phyloP scores from a whole-genome alignment of 2,797 vertebrate species.

The Threskiornis aethiopicus region DNA sequence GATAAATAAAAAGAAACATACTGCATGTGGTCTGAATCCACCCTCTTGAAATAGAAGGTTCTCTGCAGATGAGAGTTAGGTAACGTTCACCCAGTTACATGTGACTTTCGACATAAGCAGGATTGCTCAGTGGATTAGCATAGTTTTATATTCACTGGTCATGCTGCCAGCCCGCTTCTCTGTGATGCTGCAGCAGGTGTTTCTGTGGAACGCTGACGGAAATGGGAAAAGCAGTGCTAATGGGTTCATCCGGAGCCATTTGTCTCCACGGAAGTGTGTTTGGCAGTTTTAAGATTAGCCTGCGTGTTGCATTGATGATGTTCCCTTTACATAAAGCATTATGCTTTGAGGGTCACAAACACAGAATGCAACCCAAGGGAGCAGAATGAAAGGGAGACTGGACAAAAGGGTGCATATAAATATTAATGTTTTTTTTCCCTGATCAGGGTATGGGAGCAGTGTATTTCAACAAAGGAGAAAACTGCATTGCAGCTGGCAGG shows the following conservation, averaged over 20 bases:
- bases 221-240: neutral
- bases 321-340: neutral
- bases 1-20: neutral
- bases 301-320: neutral
- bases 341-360: neutral
- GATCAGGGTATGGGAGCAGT: conserved; percentile 94
- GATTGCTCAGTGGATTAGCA: neutral
- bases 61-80: neutral
- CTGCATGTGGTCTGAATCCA: neutral
- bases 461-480: conserved; percentile 98
- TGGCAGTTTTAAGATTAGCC: neutral
- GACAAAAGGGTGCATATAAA: neutral
- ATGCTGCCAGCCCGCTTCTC: neutral
- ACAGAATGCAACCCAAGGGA: neutral
- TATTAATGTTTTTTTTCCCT: neutral
- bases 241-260: neutral
- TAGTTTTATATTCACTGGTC: neutral
- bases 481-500: conserved; percentile 95
- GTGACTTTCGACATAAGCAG: neutral
- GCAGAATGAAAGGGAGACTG: neutral
- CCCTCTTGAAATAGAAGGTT: neutral
- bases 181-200: neutral
- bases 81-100: neutral
- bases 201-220: neutral
- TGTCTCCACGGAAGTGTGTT: neutral